Evolutionary conservation across 1,140 invertebrate genomes (phyloP).

Genomic region (Brachionus rotundiformis): DNA sequence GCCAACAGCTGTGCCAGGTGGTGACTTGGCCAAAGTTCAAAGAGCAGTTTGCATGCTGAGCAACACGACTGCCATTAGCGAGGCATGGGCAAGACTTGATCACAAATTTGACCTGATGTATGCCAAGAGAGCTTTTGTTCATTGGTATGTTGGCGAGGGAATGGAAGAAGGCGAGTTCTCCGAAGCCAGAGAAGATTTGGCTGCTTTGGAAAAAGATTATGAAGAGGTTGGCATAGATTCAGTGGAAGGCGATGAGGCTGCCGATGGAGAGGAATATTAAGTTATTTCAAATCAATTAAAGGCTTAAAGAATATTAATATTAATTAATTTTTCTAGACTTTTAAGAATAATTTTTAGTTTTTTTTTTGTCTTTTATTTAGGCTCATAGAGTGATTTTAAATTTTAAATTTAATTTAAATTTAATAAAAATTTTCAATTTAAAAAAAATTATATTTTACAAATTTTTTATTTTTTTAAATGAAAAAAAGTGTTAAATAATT

Average conservation of each 20-base stretch:
- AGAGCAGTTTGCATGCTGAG: constrained; percentile 79
- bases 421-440: background rate
- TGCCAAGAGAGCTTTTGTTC: constrained; percentile 54
- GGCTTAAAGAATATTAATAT: no score
- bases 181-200: constrained; percentile 57
- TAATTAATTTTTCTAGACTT: no score
- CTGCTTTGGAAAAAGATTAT: constrained; percentile 56
- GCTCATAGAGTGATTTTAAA: constrained; percentile 6
- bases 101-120: constrained; percentile 55
- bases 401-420: background rate
- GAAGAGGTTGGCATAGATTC: constrained; percentile 54
- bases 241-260: constrained; percentile 41
- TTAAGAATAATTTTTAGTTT: no score
- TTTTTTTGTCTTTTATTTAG: background rate
- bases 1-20: constrained; percentile 73
- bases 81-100: constrained; percentile 73
- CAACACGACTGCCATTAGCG: constrained; percentile 71
- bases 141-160: constrained; percentile 64
- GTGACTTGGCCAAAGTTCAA: constrained; percentile 80
- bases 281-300: no score
- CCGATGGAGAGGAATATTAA: constrained; percentile 50
- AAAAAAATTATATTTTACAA: background rate
- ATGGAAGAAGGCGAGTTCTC: constrained; percentile 65
- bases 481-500: no score
- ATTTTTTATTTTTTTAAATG: no score